Conservation (phyloP, 1,140 invertebrate genomes). For the Diorhabda sublineata region DNA sequence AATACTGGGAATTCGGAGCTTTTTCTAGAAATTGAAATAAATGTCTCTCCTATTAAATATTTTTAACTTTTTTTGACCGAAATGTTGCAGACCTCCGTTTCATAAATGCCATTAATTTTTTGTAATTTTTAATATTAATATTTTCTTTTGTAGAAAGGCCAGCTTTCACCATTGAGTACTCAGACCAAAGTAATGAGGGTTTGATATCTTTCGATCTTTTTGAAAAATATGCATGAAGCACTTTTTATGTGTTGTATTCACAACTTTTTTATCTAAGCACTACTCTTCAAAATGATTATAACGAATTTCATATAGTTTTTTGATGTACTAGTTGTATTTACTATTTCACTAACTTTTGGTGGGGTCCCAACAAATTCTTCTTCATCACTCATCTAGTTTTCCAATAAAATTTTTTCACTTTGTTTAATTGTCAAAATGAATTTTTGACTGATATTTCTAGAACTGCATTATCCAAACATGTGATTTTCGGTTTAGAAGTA, state of each 20-base stretch:
- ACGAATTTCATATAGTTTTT: neutral
- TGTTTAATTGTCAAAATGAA: too few relatives aligned
- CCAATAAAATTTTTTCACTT: too few relatives aligned
- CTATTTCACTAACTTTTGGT: conserved; percentile 12
- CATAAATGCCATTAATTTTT: conserved; percentile 13
- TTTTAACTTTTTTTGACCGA: conserved; percentile 5
- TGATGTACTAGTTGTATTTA: conserved; percentile 9
- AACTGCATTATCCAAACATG: too few relatives aligned
- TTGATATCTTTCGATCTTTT: too few relatives aligned
- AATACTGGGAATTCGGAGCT: conserved; percentile 5
- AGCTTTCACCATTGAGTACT: conserved; percentile 7
- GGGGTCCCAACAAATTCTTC: neutral
- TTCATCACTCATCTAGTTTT: too few relatives aligned
- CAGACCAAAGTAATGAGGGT: too few relatives aligned
- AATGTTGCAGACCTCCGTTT: neutral
- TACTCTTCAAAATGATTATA: neutral
- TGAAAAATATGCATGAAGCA: too few relatives aligned
- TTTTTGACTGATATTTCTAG: too few relatives aligned
- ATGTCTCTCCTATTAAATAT: neutral
- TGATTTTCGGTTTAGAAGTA: too few relatives aligned
- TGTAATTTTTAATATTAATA: conserved; percentile 10
- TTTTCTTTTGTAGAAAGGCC: conserved; percentile 5
- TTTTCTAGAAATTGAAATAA: neutral
- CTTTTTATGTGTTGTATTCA: conserved; percentile 6
- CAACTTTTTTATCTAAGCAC: conserved; percentile 15